Evolutionary conservation across 2,797 vertebrate genomes (phyloP), one percentile per base, ranked within the genome.

Genomic region (Scolopax rusticola): DNA sequence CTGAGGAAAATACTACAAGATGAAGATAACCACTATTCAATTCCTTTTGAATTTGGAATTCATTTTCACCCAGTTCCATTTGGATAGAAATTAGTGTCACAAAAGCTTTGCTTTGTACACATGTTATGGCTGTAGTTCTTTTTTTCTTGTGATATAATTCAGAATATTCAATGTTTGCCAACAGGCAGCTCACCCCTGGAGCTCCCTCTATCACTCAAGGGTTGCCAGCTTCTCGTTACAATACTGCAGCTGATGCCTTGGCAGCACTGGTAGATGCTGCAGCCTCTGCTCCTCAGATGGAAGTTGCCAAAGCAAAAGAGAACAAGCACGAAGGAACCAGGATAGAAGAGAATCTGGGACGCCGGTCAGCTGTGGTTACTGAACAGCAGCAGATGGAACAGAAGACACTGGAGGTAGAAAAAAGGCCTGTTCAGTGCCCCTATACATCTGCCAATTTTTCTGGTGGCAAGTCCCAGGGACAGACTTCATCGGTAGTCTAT

Each of bases 251-350:
- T 10, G 99, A 99, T 9, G 99, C 99, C 33, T 98, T 99, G 80
- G 99, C 99, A 11, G 99, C 99, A 18, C 97, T 99, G 53, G 99
- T 99, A 95, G 99, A 99, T 7, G 99, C 99, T 8, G 99, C 99
- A 36, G 99, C 98, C 69, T 99, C 98, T 32, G 99, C 99, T 57
- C 99, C 99, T 9, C 99, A 99, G 97, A 99, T 99, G 98, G 99
- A 99, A 65, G 99, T 99, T 92, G 96, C 97, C 80, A 99, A 99
- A 98, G 98, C 97, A 67, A 99, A 99, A 97, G 99, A 99, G 94
- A 98, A 86, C 96, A 99, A 99, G 97, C 99, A 99, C 0, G 99
- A 99, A 63, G 97, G 97, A 38, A 51, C 97, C 61, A 98, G 99
- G 69, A 98, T 99, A 54, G 99, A 99, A 8, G 98, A 99, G 65